Evolutionary conservation across 2,113 vertebrate species (phyloP), one percentile per base, ranked within the genome.

Genomic region (Microcebus murinus): DNA sequence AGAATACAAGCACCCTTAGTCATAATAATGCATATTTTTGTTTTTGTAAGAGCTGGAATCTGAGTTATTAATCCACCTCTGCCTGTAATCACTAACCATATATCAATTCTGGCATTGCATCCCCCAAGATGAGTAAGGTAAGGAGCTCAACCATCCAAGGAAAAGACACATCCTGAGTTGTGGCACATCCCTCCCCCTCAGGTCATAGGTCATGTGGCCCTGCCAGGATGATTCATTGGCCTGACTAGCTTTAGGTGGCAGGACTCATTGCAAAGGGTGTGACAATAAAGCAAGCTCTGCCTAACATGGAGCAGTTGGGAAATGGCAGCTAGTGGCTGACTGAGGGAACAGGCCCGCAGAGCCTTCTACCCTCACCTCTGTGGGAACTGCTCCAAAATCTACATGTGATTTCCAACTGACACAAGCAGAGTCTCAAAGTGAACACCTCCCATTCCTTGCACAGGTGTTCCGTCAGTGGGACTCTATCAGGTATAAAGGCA

Each of bases 381-480:
- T n/a, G 48, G 65, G 90, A 86, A 86, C 45, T 31, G 3, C 74
- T 93, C 81, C 71, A 6, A 94, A 65, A 21, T 88, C 86, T 73
- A 68, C 31, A 57, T 91, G n/a, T 81, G 87, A 87, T 84, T 80
- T 88, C 59, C n/a, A 48, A 61, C 8, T 61, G 34, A 55, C 55
- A 77, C 39, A 95, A 87, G 81, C 0, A 42, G 50, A 48, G 80
- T 57, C 59, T 73, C 52, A 55, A 74, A 95, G 59, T 81, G 92
- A 87, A 95, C 45, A 65, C 55, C 67, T 73, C 31, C 50, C 36
- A 73, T 71, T 67, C 27, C 48, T 65, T 29, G 65, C 70, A 90
- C 79, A 95, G 85, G 95, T 89, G 48, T 93, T 90, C 55, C 50
- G 55, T 59, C 73, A 42, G 63, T 80, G 25, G 89, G 61, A 77